Conservation (phyloP, 2,113 vertebrate species). For the Australoheros scitulus region DNA sequence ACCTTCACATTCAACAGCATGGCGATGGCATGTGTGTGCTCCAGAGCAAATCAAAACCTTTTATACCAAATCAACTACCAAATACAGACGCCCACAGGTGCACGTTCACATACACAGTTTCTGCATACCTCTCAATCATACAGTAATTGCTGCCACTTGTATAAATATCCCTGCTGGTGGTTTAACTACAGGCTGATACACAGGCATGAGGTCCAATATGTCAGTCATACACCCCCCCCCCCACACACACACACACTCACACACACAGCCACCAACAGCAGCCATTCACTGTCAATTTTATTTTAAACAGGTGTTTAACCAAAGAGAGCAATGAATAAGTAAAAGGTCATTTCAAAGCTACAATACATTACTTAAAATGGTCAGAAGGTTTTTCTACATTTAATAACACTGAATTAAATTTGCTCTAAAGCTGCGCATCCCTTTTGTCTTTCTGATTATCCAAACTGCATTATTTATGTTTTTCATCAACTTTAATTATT, state of each 20-base stretch:
- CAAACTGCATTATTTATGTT: background rate
- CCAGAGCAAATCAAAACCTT: background rate
- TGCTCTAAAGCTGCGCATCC: background rate
- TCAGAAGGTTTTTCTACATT: constrained; percentile 1
- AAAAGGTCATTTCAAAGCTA: constrained; percentile 24
- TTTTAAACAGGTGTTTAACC: constrained; percentile 27
- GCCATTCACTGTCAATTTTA: constrained; percentile 21
- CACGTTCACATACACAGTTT: constrained; percentile 5
- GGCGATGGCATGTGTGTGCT: background rate
- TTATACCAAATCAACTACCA: background rate
- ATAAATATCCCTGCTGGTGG: constrained; percentile 54
- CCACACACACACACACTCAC: no score
- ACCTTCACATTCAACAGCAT: background rate
- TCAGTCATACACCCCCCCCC: background rate
- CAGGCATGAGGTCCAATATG: constrained; percentile 10
- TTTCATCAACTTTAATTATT: background rate
- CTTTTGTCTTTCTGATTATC: background rate
- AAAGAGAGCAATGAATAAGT: background rate
- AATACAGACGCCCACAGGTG: background rate
- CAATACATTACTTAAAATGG: background rate
- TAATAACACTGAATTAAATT: background rate
- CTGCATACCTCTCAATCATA: constrained; percentile 50
- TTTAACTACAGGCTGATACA: constrained; percentile 44
- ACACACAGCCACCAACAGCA: background rate
- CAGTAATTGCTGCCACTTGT: constrained; percentile 64